Conservation (phyloP, 2,888 invertebrate species). For the Harmothoe impar region DNA sequence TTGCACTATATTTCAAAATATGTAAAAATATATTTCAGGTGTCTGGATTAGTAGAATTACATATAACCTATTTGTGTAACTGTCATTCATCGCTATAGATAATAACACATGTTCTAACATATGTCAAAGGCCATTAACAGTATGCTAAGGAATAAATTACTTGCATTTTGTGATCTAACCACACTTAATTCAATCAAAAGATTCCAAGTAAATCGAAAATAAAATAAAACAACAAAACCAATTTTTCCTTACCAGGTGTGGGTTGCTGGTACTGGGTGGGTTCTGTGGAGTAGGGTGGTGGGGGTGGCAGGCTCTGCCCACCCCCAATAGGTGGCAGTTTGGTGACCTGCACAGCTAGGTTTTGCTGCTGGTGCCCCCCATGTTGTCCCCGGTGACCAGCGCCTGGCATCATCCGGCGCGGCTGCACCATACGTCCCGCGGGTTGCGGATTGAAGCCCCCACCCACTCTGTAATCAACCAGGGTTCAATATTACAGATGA, state of each 20-base stretch:
- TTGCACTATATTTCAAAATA: no score
- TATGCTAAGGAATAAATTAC: no score
- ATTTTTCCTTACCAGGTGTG: constrained; percentile 32
- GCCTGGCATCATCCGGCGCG: constrained; percentile 52
- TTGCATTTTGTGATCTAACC: no score
- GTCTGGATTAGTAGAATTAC: no score
- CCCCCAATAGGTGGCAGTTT: constrained; percentile 50
- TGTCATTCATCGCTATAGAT: no score
- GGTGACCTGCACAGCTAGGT: constrained; percentile 50
- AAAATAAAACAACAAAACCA: not conserved
- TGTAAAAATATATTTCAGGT: no score
- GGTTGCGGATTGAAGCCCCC: constrained; percentile 68
- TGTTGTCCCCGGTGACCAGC: not conserved
- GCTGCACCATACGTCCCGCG: constrained; percentile 62
- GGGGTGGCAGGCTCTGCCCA: constrained; percentile 62
- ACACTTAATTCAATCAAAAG: no score
- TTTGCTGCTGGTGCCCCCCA: not conserved
- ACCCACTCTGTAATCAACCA: constrained; percentile 64
- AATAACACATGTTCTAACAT: no score
- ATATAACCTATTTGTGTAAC: no score
- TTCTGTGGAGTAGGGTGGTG: constrained; percentile 66
- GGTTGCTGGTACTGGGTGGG: constrained; percentile 58
- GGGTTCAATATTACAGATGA: no score
- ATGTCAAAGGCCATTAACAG: no score
- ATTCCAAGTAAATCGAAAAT: no score